Evolutionary conservation across 1,140 invertebrate species (phyloP), one percentile per base, ranked within the genome.

Genomic region (Lepidurus couesii): DNA sequence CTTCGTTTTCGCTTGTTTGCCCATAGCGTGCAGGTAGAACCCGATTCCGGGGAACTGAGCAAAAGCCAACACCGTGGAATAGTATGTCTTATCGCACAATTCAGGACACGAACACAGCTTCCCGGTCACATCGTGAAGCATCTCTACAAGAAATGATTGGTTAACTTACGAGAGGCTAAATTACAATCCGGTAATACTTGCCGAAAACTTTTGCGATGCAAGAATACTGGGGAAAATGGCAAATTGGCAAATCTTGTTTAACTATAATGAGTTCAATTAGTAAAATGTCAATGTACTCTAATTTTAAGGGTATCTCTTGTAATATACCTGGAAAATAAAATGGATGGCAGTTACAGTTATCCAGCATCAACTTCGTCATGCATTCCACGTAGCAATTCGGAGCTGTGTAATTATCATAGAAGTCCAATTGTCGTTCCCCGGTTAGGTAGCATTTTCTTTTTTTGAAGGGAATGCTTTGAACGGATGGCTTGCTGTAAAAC

Each of bases 371-470:
- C 42, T 77, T 44, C 21, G 75, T 77, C 34, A 77, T 44, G 16
- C 47, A 26, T n/a, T 77, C 75, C 34, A 77, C 47, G 42, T 53
- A 77, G 16, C 75, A 77, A 21, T 47, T 77, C 4, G 75, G 75
- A 42, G 75, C 43, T n/a, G 75, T 45, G 42, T 77, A 77, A 47
- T 77, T 77, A 24, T 44, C 75, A 43, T 44, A 77, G 24, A 77
- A 77, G 1, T 77, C 47, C 42, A 77, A 44, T 10, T 44, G 24
- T n/a, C 44, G 43, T 24, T 77, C 75, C 16, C 43, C 43, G 43
- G 10, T 9, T 24, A 77, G 75, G 21, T 45, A 45, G 42, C 75
- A 77, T 77, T 77, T 77, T 9, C 75, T 44, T 21, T 77, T 77
- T 26, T n/a, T 77, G 43, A 44, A 47, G 5, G 75, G 75, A 5